Base-by-base conservation (phyloP, 1,140 invertebrate species). In the Platyscapa corneri region DNA sequence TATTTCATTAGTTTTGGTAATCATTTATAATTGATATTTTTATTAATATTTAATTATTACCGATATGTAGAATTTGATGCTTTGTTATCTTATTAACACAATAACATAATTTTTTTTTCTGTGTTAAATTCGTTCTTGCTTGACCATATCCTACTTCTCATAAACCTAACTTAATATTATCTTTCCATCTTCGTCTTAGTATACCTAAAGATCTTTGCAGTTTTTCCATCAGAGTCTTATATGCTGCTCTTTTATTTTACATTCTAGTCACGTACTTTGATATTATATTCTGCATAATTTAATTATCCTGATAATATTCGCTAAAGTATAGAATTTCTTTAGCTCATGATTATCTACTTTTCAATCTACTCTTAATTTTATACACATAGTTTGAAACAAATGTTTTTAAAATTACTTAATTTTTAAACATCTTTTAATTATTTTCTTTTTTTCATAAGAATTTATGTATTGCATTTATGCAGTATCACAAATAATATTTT, bases 271-370 rank as follows among this genome's bases (percentile, higher is more conserved):
- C 67, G 67, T 70, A 70, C 18, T 70, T 70, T 6, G 34, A 16
- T 23, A 70, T 70, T 34, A 70, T 70, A 70, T 18, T 70, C 67
- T 70, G 20, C 67, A 70, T 70, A 39, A 70, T 70, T 70, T 70
- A 70, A 70, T 70, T 70, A 39, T 39, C 34, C 34, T 70, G 67
- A 70, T 70, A 70, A 70, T 70, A 70, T 70, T 70, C 0, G 67
- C 7, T 70, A 20, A 0, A 70, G 16, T 70, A 32, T 37, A 42
- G 67, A 37, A 39, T 42, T 74, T 42, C 37, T n/a, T 23, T 74
- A 23, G 23, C 18, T 74, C 7, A 42, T 74, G 1, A 42, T 74
- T 74, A 74, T 12, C 6, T 42, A 39, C 42, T 42, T 74, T 74
- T 74, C 39, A 42, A 37, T 39, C 32, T 72, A 7, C 30, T 67